Conservation (phyloP, 53 echinoderm and acorn worm genomes). For the Crossaster papposus region DNA sequence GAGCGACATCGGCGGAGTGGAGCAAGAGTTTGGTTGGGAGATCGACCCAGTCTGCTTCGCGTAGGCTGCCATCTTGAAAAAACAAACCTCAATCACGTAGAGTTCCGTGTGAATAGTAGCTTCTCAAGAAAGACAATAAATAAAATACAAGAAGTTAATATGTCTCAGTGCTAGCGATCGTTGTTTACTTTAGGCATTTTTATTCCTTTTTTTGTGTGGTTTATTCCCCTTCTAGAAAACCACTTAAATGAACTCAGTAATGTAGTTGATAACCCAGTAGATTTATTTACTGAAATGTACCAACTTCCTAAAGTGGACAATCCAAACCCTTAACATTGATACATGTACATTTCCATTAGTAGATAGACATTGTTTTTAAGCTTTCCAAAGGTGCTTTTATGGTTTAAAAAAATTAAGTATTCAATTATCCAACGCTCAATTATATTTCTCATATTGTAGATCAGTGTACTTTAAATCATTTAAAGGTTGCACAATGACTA, state of each 20-base stretch:
- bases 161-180: slow-evolving; percentile 58
- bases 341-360: slow-evolving; percentile 50
- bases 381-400: slow-evolving; percentile 60
- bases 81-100: slow-evolving; percentile 33
- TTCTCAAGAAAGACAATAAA: slow-evolving; percentile 22
- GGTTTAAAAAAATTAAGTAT: slow-evolving; percentile 41
- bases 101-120: slow-evolving; percentile 56
- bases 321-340: not conserved
- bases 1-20: slow-evolving; percentile 72
- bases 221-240: slow-evolving; percentile 35
- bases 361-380: not conserved
- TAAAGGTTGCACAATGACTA: too few relatives aligned
- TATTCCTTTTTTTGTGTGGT: slow-evolving; percentile 8
- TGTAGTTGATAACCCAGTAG: slow-evolving; percentile 55
- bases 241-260: slow-evolving; percentile 43
- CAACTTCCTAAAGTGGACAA: not conserved
- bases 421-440: slow-evolving; percentile 19
- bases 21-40: slow-evolving; percentile 86
- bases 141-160: slow-evolving; percentile 10
- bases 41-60: slow-evolving; percentile 97
- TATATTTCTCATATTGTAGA: not conserved
- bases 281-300: not conserved
- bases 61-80: slow-evolving; percentile 73
- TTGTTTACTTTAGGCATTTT: slow-evolving; percentile 38
- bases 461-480: not conserved